Conservation (phyloP, 2,888 invertebrate species). For the Pristionchus entomophagus region DNA sequence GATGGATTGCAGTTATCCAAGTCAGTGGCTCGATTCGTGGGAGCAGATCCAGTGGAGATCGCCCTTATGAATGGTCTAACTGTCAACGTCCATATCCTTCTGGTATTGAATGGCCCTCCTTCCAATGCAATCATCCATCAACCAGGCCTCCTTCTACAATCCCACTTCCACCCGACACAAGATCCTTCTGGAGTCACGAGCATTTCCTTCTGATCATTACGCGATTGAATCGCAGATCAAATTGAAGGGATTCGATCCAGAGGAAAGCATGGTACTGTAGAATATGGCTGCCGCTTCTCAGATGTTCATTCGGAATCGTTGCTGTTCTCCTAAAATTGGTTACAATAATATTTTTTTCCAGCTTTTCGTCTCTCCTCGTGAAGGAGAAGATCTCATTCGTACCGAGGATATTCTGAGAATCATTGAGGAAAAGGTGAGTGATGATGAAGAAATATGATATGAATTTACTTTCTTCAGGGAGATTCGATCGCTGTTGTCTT, state of each 20-base stretch:
- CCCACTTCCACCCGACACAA: slow-evolving; percentile 79
- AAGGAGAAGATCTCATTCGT: slow-evolving; percentile 76
- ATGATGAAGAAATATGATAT: neutral
- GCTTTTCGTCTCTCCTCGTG: slow-evolving; percentile 57
- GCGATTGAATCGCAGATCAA: slow-evolving; percentile 79
- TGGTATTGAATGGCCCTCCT: slow-evolving; percentile 76
- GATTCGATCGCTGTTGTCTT: slow-evolving; percentile 77
- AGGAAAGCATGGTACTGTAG: slow-evolving; percentile 77
- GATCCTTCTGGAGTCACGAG: slow-evolving; percentile 79
- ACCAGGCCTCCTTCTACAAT: slow-evolving; percentile 79
- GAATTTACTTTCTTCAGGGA: slow-evolving; percentile 42
- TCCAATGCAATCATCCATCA: slow-evolving; percentile 42
- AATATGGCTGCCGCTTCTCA: too few species aligned
- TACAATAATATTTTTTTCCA: neutral
- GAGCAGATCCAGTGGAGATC: slow-evolving; percentile 78
- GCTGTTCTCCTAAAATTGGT: neutral
- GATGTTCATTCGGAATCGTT: too few species aligned
- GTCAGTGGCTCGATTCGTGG: slow-evolving; percentile 77
- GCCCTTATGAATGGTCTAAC: slow-evolving; percentile 80
- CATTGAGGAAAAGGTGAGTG: slow-evolving; percentile 78
- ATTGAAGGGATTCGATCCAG: slow-evolving; percentile 78
- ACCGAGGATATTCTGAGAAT: slow-evolving; percentile 79
- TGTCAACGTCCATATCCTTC: slow-evolving; percentile 80
- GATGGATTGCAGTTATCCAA: slow-evolving; percentile 67
- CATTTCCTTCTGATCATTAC: slow-evolving; percentile 81